Percentiles rank a stretch among this genome's conserved stretches.
phyloP scores from a whole-genome alignment of 2,888 invertebrate species.

The Thysanoteuthis rhombus region DNA sequence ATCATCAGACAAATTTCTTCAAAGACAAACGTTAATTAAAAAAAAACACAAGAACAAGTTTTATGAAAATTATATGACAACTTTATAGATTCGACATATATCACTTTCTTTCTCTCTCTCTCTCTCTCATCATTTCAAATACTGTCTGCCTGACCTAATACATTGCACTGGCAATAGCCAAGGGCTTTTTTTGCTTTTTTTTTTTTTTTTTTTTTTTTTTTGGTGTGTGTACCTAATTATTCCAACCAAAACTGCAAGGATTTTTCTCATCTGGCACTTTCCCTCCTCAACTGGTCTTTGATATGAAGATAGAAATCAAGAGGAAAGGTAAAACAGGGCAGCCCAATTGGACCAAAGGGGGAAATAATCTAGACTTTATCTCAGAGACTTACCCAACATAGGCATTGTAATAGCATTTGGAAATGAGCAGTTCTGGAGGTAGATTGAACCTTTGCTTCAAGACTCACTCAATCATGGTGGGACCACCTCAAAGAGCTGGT shows the following conservation, averaged over 20 bases:
- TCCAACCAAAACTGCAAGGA: slow-evolving; percentile 1
- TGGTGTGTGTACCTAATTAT: neutral
- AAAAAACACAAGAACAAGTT: neutral
- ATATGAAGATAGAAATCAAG: neutral
- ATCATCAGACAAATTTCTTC: no score
- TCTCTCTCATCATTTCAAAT: neutral
- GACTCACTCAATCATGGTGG: no score
- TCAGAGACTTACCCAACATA: no score
- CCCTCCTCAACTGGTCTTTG: neutral
- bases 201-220: neutral
- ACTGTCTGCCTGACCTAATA: neutral
- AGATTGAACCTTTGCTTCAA: no score
- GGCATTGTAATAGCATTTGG: no score
- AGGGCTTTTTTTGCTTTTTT: neutral
- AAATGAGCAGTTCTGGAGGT: no score
- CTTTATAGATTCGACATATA: neutral
- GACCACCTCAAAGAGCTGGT: no score
- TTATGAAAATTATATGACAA: slow-evolving; percentile 12
- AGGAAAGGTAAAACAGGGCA: no score
- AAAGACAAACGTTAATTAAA: neutral
- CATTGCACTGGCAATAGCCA: neutral
- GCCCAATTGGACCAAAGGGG: no score
- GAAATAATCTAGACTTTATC: no score
- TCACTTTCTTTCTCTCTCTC: neutral
- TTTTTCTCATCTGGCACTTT: neutral